Base-by-base conservation (phyloP, 2,797 vertebrate species). In the Oreortyx pictus region DNA sequence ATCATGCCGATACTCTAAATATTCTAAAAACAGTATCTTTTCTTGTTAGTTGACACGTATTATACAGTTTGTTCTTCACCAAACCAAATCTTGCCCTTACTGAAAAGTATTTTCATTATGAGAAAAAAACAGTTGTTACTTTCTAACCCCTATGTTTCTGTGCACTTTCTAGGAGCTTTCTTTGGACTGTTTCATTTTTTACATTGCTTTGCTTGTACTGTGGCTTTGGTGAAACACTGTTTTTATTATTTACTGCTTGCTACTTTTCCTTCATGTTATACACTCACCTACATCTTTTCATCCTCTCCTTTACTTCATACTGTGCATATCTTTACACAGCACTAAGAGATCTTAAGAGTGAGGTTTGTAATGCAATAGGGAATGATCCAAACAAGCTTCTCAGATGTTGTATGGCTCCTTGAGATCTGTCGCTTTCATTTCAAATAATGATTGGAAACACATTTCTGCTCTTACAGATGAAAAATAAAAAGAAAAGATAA, bases 241-340 rank as follows among this genome's bases (percentile, higher is more conserved):
- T 86, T 94, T 92, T 68, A 75, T 68, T 70, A 85, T 66, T 64
- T 12, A 85, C 13, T 46, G 59, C 92, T 80, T 88, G 61, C 39
- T 83, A 41, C n/a, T 88, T 91, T 96, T 88, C 54, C 49, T 71
- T 71, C 74, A 25, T 13, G 74, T 74, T 43, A 68, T 66, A 14
- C 1, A 2, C 43, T 88, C 43, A 72, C 11, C 62, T 61, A 68
- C 15, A 15, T 57, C 18, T 92, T 91, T 91, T 81, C 23, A 57
- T 72, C 43, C 25, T 18, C 24, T 68, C 17, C 7, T 80, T 60
- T 74, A 49, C 47, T 31, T 84, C 35, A 79, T 52, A 50, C 17
- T 86, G 6, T 77, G 39, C 31, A 23, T 65, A 52, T 31, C 13
- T n/a, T 65, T 44, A 33, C 9, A 23, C 24, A 23, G 8, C 11